phyloP scores from a whole-genome alignment of 2,113 vertebrate species.

The Mustela lutreola region DNA sequence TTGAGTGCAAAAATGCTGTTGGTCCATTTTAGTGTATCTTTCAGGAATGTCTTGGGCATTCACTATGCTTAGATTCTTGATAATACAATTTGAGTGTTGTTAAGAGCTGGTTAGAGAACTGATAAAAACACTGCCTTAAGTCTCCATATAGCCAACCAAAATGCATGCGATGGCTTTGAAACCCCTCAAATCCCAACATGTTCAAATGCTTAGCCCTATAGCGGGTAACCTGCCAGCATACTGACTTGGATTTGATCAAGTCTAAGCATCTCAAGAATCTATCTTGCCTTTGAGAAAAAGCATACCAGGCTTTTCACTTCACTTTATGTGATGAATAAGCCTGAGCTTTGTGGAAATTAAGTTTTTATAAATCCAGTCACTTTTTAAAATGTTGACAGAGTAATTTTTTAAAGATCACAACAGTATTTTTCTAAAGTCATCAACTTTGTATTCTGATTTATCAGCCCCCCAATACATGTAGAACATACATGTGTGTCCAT shows the following conservation, averaged over 20 bases:
- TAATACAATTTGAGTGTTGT: slow-evolving; percentile 13
- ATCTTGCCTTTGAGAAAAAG: slow-evolving; percentile 10
- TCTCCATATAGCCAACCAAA: slow-evolving; percentile 41
- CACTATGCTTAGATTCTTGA: slow-evolving; percentile 45
- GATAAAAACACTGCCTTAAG: slow-evolving; percentile 7
- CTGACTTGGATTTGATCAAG: neutral
- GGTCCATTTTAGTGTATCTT: slow-evolving; percentile 26
- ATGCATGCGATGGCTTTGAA: slow-evolving; percentile 11
- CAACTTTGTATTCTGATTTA: slow-evolving; percentile 18
- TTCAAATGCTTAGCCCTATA: neutral
- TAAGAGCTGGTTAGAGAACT: slow-evolving; percentile 25
- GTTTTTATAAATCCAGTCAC: slow-evolving; percentile 36
- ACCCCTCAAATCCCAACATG: neutral
- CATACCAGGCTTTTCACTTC: neutral
- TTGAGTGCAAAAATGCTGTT: slow-evolving; percentile 27
- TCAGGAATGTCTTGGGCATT: slow-evolving; percentile 50
- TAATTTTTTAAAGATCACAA: neutral
- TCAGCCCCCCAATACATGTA: neutral
- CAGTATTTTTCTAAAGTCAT: slow-evolving; percentile 44
- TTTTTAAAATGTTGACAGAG: slow-evolving; percentile 18
- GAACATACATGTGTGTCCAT: neutral
- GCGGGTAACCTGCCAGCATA: neutral
- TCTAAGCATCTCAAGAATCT: slow-evolving; percentile 7
- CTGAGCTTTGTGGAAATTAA: neutral
- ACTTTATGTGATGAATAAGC: neutral